A percentile compares a stretch with the other conserved stretches of the same genome.
These are phyloP conservation scores for Dipus sagitta DNA, from an alignment of 2,797 vertebrate species.

Conservation along the genomic window DNA sequence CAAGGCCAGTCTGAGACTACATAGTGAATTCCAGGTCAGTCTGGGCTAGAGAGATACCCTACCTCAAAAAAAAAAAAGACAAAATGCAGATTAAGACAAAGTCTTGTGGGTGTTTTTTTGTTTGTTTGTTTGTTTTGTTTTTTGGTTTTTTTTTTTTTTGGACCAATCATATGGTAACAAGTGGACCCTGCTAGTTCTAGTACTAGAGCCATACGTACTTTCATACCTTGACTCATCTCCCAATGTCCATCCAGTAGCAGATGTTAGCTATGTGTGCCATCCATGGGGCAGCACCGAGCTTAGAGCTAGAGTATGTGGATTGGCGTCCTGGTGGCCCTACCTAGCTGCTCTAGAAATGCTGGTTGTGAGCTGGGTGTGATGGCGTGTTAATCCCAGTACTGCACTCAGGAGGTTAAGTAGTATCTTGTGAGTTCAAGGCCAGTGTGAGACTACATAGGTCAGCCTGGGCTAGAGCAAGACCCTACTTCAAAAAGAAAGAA, in stretches of 20 bases:
- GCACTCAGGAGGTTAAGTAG: no score
- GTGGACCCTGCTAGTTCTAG: not conserved
- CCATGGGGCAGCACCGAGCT: not conserved
- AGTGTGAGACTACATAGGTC: no score
- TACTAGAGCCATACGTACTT: not conserved
- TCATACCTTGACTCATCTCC: fast-evolving
- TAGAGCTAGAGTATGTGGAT: not conserved
- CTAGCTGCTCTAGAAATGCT: not conserved
- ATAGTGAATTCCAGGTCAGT: no score
- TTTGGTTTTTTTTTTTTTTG: not conserved
- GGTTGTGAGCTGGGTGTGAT: no score
- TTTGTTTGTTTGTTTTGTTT: no score
- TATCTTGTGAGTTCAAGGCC: no score
- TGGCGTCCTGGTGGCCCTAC: not conserved
- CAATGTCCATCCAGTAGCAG: fast-evolving
- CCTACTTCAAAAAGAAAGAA: no score
- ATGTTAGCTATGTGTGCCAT: not conserved
- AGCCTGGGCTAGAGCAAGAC: no score
- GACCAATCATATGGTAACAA: not conserved
- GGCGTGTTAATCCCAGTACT: no score
- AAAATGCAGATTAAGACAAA: not conserved
- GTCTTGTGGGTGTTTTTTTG: not conserved
- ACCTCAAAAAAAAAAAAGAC: not conserved
- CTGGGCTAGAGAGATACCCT: no score
- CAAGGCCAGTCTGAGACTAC: no score